Conservation (phyloP, 2,113 vertebrate species). For the Ciconia stormi region DNA sequence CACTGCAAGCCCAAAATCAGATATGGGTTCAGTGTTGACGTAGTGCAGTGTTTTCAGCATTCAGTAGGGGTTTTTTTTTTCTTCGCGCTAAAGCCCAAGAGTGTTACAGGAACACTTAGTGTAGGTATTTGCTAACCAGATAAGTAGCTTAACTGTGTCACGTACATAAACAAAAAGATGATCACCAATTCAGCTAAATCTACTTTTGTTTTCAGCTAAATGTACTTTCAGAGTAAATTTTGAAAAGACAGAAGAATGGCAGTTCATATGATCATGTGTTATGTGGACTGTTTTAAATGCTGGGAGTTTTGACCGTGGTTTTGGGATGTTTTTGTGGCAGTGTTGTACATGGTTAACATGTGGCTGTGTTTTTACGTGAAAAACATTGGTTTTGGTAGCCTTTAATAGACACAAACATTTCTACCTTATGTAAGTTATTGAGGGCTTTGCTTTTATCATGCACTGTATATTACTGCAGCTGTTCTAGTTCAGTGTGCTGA, state of each 20-base stretch:
- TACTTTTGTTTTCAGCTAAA: background rate
- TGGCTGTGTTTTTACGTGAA: background rate
- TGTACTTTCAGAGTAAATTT: background rate
- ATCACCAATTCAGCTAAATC: background rate
- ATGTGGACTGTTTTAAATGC: background rate
- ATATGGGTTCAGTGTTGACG: background rate
- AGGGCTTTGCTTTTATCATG: background rate
- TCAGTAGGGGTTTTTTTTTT: background rate
- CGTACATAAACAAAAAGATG: background rate
- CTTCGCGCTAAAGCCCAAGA: background rate
- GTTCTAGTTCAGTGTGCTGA: background rate
- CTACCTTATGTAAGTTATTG: background rate
- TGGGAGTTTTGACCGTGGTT: background rate
- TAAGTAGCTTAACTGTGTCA: background rate
- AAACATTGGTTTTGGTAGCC: background rate
- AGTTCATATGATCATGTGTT: background rate
- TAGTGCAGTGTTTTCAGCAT: background rate
- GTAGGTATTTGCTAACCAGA: background rate
- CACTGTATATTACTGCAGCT: background rate
- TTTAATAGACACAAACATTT: background rate
- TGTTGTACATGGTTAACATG: background rate
- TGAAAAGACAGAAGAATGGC: background rate
- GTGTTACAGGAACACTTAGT: background rate
- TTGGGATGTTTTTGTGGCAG: background rate
- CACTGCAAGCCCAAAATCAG: slow-evolving; percentile 15